Percentiles rank a stretch among this genome's conserved stretches.
phyloP scores from a whole-genome alignment of 2,113 vertebrate genomes.

The Percina caprodes region DNA sequence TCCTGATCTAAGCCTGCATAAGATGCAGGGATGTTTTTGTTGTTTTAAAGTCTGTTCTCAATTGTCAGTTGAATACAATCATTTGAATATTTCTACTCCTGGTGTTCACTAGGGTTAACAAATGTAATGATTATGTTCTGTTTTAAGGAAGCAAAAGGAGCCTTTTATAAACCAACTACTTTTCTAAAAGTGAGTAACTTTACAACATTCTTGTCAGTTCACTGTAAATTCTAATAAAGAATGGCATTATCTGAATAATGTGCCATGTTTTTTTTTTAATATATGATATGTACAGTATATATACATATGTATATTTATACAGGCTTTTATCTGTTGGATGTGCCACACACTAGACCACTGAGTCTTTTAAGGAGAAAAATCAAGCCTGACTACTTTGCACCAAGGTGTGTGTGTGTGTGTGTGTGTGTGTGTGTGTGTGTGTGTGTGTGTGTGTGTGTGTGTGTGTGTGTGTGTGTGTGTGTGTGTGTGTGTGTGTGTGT shows the following conservation, averaged over 20 bases:
- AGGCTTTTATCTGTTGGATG: not conserved
- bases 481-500: not conserved
- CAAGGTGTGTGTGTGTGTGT: not conserved
- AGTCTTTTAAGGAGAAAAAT: not conserved
- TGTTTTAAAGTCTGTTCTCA: slow-evolving; percentile 23
- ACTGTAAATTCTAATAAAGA: slow-evolving; percentile 65
- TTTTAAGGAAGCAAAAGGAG: slow-evolving; percentile 2
- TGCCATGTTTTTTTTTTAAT: not conserved
- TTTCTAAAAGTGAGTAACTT: slow-evolving; percentile 20
- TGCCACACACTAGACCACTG: not conserved
- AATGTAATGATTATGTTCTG: slow-evolving; percentile 12
- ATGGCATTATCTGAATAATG: not conserved
- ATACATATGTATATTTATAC: not conserved
- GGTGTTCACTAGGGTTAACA: not conserved
- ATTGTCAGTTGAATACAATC: slow-evolving; percentile 28
- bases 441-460: not conserved
- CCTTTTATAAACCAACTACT: slow-evolving; percentile 15
- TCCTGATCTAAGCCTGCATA: slow-evolving; percentile 32
- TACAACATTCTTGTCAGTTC: slow-evolving; percentile 17
- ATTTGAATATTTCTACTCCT: slow-evolving; percentile 17
- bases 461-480: not conserved
- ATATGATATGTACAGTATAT: too few relatives aligned
- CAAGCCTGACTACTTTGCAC: too few relatives aligned
- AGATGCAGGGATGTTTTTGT: slow-evolving; percentile 31
- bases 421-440: not conserved